Base-by-base conservation (phyloP, 2,888 invertebrate species). In the Oscheius sp. region DNA sequence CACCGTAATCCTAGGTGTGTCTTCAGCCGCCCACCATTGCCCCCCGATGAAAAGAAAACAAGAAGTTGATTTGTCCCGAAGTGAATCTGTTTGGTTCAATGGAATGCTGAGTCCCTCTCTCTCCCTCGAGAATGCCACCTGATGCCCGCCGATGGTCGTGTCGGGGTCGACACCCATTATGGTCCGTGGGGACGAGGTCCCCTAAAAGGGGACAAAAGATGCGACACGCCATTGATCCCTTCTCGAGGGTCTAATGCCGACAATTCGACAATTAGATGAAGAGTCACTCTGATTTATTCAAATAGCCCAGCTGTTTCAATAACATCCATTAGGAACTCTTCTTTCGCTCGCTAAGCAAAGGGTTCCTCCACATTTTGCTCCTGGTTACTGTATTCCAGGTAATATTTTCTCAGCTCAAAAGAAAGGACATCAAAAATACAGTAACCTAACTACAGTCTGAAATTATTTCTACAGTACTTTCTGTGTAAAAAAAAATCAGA, bases 251-350 rank as follows among this genome's bases (percentile, higher is more conserved):
- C 57, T 67, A 50, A 67, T 67, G 67, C 67, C 67, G 57, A 67
- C 67, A 67, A 67, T 67, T 67, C 67, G 57, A 67, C 67, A 67
- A 67, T 67, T 67, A 67, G 67, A 55, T 57, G 55, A 67, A 65
- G 65, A 25, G 53, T 31, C 52, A 48, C 55, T 66, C 50, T 23
- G 46, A 67, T 67, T 52, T 67, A 33, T 50, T 17, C n/a, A 61
- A 45, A 15, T 29, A 45, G n/a, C n/a, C 42, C 20, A 17, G 42
- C n/a, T n/a, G n/a, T n/a, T n/a, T n/a, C n/a, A n/a, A n/a, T n/a
- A n/a, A n/a, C n/a, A n/a, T n/a, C n/a, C n/a, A n/a, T n/a, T n/a
- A n/a, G n/a, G n/a, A n/a, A n/a, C n/a, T n/a, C n/a, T n/a, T n/a
- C n/a, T n/a, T n/a, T n/a, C n/a, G n/a, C n/a, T n/a, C n/a, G n/a